Evolutionary conservation across 2,888 invertebrate species (phyloP), one percentile per base, ranked within the genome.

Genomic region (Cantharis nigra): DNA sequence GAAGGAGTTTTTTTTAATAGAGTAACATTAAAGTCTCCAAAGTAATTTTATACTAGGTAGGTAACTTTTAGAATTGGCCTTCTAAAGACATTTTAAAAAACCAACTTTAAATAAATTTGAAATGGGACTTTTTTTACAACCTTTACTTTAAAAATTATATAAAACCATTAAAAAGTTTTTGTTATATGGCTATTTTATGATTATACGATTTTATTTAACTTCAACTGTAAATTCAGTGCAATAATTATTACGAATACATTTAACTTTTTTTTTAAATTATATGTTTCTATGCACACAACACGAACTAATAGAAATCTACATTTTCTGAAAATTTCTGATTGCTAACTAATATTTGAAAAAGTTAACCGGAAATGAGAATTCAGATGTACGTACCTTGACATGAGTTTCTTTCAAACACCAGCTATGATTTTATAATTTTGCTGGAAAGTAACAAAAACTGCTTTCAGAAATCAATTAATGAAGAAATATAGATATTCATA

Each of bases 1-100:
- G 75, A 65, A 78, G 77, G 16, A 71, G 71, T 71, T 77, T 63
- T 74, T 69, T 78, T 78, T 18, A 69, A 63, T 49, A 69, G 63
- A 72, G 70, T 75, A 75, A 65, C 72, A 18, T 65, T 63, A 72
- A 67, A 75, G 67, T 70, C 71, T 72, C 65, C 72, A 62, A 72
- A 78, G 74, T 70, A 77, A 77, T 74, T 70, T 71, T 74, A 63
- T 72, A 75, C 33, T 75, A 75, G n/a, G 33, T 33, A 33, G 33
- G 33, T 33, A 33, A 33, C 33, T 26, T 49, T 49, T 49, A n/a
- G 2, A 49, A 49, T 49, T n/a, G 49, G 49, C n/a, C 33, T 49
- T 49, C 33, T 49, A n/a, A n/a, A 49, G n/a, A 13, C 13, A n/a
- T 4, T 49, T 49, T 49, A 49, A 49, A 49, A 49, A n/a, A n/a